Evolutionary conservation across 2,888 invertebrate genomes (phyloP), one percentile per base, ranked within the genome.

Genomic region (Gymnocheta viridis): DNA sequence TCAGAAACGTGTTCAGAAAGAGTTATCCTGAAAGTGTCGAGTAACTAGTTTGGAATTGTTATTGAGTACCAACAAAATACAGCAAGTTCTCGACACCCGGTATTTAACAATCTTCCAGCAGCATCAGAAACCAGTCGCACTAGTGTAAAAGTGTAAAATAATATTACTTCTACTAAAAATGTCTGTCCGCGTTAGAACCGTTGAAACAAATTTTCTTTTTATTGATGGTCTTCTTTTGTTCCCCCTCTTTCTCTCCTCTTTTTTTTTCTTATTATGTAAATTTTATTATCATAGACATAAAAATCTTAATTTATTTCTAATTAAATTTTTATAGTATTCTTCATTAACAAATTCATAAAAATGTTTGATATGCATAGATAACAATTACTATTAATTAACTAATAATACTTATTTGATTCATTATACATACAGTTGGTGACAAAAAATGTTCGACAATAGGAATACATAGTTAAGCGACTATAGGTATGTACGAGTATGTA

Each of bases 361-460:
- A 56, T 77, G 10, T 35, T 81, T 78, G 84, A 84, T 84, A 84
- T 84, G 84, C 84, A 84, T 81, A 84, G 77, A 84, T 84, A 84
- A 84, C 73, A 81, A 84, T 72, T 54, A 76, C 76, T 84, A 81
- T 72, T 47, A 17, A 60, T 12, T 58, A 77, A 77, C 77, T 81
- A 84, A 78, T 78, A 76, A 84, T 73, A 84, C 77, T 81, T 78
- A 78, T 62, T 62, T 54, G 49, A 41, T 67, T 66, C 56, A 19
- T 70, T 54, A 67, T 62, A 78, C 73, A 78, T 69, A 81, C 84
- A 84, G 47, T 81, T 84, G 72, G 72, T 81, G 58, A 77, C 77
- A 84, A 77, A 80, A 80, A 67, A 73, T 58, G 66, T 67, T 67
- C 56, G 80, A 73, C 64, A 80, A 80, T 80, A 73, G 49, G 44